Evolutionary conservation across 1,140 invertebrate species (phyloP).

Genomic region (Bombus cullumanus): DNA sequence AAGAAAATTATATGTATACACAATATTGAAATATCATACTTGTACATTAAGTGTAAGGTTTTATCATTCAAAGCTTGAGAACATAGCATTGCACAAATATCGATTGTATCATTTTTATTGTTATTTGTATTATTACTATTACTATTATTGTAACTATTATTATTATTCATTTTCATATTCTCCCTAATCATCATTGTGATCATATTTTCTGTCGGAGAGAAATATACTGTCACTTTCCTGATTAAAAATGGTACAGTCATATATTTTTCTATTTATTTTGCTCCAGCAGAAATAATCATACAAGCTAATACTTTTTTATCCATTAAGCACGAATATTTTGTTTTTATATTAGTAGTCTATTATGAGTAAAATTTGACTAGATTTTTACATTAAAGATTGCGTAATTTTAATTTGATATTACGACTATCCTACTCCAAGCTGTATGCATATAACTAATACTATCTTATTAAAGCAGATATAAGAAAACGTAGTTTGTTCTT

Average conservation of each 20-base stretch:
- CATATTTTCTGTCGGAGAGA: constrained; percentile 2
- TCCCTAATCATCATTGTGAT: background rate
- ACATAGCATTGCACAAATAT: constrained; percentile 43
- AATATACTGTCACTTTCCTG: constrained; percentile 20
- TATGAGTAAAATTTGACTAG: constrained; percentile 59
- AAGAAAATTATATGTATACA: background rate
- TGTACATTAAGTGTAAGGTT: constrained; percentile 30
- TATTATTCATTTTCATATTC: background rate
- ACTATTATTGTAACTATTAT: background rate
- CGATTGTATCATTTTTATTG: constrained; percentile 20
- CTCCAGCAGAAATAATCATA: constrained; percentile 24
- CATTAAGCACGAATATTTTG: constrained; percentile 43
- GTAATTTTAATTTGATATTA: constrained; percentile 43
- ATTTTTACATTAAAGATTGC: constrained; percentile 58
- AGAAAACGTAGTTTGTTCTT: constrained; percentile 61
- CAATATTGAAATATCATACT: background rate
- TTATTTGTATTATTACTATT: background rate
- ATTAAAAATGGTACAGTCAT: constrained; percentile 35
- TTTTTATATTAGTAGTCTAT: constrained; percentile 39
- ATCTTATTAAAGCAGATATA: constrained; percentile 49
- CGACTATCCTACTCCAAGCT: constrained; percentile 53
- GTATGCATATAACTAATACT: constrained; percentile 40
- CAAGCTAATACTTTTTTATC: constrained; percentile 44
- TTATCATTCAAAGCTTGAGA: constrained; percentile 44
- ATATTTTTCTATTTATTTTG: constrained; percentile 1